A percentile compares a stretch with the other conserved stretches of the same genome.
These are phyloP conservation scores for Molothrus aeneus DNA, from an alignment of 2,797 vertebrate genomes.

Conservation along the genomic window DNA sequence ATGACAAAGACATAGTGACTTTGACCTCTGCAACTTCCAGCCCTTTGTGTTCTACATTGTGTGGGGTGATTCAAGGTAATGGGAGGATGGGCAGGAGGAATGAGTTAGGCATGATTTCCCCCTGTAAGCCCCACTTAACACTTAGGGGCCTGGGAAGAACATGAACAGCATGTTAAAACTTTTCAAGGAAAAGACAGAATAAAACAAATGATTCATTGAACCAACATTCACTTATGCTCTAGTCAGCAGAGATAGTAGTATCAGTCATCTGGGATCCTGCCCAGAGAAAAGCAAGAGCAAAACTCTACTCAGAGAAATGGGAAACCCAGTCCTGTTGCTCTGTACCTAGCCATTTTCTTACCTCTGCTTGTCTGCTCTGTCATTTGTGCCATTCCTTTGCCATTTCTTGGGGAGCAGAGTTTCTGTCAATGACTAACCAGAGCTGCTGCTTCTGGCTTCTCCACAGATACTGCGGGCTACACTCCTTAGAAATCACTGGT, in stretches of 20 bases:
- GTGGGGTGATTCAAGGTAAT: not conserved
- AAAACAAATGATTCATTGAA: not conserved
- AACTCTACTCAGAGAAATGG: not conserved
- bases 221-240: not conserved
- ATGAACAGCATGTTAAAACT: not conserved
- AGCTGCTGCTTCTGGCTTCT: not conserved
- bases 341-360: slow-evolving; percentile 4
- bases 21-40: not conserved
- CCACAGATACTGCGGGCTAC: not conserved
- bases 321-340: not conserved
- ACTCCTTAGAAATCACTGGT: not conserved
- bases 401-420: not conserved
- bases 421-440: not conserved
- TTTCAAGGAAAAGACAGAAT: not conserved
- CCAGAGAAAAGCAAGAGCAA: not conserved
- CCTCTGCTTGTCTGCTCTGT: slow-evolving; percentile 7
- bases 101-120: not conserved
- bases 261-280: not conserved
- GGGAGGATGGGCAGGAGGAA: not conserved
- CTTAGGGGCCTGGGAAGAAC: not conserved
- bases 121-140: not conserved
- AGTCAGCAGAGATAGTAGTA: not conserved
- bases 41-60: not conserved
- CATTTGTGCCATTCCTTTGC: slow-evolving; percentile 15
- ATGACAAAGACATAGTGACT: not conserved